Conservation (phyloP, 2,797 vertebrate genomes). For the Heteromormyrus szaboi region DNA sequence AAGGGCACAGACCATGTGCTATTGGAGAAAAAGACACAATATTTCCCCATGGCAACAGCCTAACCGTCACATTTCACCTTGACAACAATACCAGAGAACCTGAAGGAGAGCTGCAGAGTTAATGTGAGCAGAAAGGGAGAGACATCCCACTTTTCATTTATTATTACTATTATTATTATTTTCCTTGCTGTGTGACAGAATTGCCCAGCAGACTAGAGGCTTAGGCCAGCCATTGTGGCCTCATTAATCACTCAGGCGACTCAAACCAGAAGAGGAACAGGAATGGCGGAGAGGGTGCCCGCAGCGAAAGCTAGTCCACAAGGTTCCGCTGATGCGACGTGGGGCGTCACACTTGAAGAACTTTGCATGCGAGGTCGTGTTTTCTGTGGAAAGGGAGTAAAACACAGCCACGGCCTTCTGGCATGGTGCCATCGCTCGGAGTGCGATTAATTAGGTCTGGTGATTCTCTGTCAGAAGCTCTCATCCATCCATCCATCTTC, state of each 20-base stretch:
- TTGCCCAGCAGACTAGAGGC: constrained; percentile 59
- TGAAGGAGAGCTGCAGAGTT: constrained; percentile 12
- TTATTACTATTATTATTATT: neutral
- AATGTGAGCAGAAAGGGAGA: neutral
- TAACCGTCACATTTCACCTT: neutral
- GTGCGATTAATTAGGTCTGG: constrained; percentile 7
- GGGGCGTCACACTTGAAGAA: neutral
- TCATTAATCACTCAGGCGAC: constrained; percentile 64
- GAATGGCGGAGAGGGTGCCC: neutral
- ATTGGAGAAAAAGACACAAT: neutral
- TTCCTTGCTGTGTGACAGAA: constrained; percentile 63
- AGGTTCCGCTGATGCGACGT: neutral
- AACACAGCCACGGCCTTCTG: neutral
- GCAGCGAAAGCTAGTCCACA: neutral
- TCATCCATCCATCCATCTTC: neutral
- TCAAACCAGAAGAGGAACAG: neutral
- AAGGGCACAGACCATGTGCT: neutral
- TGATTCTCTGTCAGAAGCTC: neutral
- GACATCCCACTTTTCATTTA: neutral
- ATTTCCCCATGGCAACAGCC: neutral
- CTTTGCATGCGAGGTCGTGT: neutral
- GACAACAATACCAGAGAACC: neutral
- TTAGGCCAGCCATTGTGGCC: constrained; percentile 63
- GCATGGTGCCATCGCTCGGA: neutral
- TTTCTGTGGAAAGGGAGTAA: neutral